Evolutionary conservation across 2,113 vertebrate species (phyloP).

Genomic region (Phyllostomus discolor): DNA sequence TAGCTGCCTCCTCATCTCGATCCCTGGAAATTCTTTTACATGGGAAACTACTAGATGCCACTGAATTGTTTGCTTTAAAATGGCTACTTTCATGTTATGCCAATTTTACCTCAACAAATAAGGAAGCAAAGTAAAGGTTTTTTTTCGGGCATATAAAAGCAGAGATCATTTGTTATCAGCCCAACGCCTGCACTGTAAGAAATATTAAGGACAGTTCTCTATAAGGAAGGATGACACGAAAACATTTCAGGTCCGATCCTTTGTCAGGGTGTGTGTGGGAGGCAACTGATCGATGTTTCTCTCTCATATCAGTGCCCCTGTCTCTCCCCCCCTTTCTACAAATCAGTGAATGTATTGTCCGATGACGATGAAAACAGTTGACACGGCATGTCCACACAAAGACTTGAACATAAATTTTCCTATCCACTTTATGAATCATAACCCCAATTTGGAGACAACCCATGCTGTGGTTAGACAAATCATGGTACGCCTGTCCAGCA

Average conservation of each 20-base stretch:
- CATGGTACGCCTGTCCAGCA: neutral
- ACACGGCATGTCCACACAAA: too few relatives aligned
- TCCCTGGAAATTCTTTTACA: neutral
- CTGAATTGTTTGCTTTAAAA: neutral
- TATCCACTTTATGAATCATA: neutral
- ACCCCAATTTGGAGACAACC: neutral
- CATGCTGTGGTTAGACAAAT: neutral
- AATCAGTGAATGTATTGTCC: too few relatives aligned
- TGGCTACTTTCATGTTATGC: too few relatives aligned
- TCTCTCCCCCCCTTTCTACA: too few relatives aligned
- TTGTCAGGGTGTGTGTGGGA: too few relatives aligned
- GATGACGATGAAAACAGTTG: too few relatives aligned
- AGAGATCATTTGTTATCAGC: neutral
- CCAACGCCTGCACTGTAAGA: neutral
- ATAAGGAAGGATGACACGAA: neutral
- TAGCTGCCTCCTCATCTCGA: neutral
- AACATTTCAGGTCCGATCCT: too few relatives aligned
- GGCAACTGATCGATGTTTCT: too few relatives aligned
- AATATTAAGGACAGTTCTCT: neutral
- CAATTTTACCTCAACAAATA: too few relatives aligned
- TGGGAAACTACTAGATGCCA: neutral
- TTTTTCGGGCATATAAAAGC: neutral
- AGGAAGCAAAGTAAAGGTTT: too few relatives aligned
- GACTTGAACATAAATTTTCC: neutral
- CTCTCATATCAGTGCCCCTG: too few relatives aligned